These are phyloP conservation scores for Chrysochloris asiatica DNA, from an alignment of 2,113 vertebrate genomes.

Conservation along the genomic window DNA sequence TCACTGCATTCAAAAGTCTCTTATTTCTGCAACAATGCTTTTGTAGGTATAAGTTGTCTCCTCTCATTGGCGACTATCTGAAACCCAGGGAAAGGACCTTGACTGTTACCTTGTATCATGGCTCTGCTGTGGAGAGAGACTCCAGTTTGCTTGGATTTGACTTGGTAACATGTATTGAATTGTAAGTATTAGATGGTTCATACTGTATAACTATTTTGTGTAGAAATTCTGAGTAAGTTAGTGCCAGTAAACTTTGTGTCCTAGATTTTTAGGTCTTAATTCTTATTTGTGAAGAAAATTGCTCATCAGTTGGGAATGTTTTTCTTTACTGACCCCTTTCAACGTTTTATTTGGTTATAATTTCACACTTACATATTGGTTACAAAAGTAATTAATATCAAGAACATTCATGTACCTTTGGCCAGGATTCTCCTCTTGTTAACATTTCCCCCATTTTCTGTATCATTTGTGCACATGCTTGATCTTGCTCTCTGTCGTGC, in stretches of 20 bases:
- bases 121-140: conserved; percentile 93
- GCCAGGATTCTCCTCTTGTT: background rate
- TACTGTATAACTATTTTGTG: background rate
- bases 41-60: conserved; percentile 87
- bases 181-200: conserved; percentile 87
- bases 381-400: background rate
- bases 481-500: background rate
- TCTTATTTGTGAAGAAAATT: too few relatives aligned
- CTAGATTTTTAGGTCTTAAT: background rate
- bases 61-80: conserved; percentile 89
- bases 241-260: background rate
- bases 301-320: background rate
- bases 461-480: background rate
- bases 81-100: conserved; percentile 87
- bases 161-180: conserved; percentile 92
- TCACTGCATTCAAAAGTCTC: background rate
- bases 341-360: background rate
- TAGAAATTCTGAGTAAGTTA: background rate
- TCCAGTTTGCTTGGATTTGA: conserved; percentile 92
- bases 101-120: conserved; percentile 90
- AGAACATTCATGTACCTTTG: background rate
- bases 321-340: background rate
- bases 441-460: background rate
- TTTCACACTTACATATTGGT: conserved; percentile 16
- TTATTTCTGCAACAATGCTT: conserved; percentile 25